A percentile compares a stretch with the other conserved stretches of the same genome.
Evolutionary conservation across 2,113 vertebrate genomes (phyloP).

Genomic region (Rhipidura dahli): DNA sequence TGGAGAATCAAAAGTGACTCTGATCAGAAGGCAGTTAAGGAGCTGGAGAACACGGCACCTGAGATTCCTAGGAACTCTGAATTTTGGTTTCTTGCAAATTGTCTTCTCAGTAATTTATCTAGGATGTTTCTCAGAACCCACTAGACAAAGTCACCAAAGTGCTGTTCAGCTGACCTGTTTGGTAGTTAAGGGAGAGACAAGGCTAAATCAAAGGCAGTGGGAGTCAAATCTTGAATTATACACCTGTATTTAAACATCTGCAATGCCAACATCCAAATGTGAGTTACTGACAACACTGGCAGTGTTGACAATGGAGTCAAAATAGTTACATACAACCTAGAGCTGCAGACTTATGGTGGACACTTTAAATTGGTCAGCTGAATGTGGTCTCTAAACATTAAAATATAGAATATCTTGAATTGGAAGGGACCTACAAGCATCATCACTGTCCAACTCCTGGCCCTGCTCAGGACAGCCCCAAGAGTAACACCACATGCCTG

Average conservation of each 20-base stretch:
- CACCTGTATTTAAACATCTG: not conserved
- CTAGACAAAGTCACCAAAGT: not conserved
- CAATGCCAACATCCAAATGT: not conserved
- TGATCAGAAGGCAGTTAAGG: not conserved
- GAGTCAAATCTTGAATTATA: not conserved
- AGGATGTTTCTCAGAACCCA: not conserved
- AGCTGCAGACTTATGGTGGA: not conserved
- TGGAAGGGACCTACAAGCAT: not conserved
- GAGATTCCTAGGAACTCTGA: not conserved
- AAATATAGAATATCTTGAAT: not conserved
- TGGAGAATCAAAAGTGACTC: not conserved
- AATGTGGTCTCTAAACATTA: not conserved
- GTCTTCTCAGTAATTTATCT: not conserved
- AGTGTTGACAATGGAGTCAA: rapidly evolving
- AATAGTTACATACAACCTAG: not conserved
- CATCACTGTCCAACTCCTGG: no score
- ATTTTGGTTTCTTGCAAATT: not conserved
- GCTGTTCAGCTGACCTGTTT: not conserved
- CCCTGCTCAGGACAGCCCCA: not conserved
- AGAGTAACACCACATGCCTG: not conserved
- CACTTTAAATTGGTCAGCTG: not conserved
- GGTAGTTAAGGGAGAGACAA: not conserved
- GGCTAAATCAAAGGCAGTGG: not conserved
- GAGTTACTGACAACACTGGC: not conserved
- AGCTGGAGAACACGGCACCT: not conserved